Conservation (phyloP, 2,113 vertebrate genomes). For the Oncorhynchus kisutch region DNA sequence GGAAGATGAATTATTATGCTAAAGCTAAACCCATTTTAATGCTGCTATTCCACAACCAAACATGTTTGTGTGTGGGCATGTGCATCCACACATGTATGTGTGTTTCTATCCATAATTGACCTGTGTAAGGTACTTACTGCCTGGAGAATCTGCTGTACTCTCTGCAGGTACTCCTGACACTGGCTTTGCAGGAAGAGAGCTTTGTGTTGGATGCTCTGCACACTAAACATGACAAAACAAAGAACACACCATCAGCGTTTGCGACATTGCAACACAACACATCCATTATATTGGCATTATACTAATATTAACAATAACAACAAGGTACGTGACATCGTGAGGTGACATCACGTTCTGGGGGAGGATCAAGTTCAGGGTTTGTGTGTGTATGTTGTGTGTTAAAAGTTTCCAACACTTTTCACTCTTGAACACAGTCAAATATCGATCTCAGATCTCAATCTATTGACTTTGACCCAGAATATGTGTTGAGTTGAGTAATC, state of each 20-base stretch:
- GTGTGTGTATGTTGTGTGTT: background rate
- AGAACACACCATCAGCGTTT: background rate
- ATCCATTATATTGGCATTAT: background rate
- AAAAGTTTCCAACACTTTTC: background rate
- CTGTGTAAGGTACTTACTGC: conserved; percentile 50
- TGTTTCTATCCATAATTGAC: background rate
- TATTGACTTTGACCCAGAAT: background rate
- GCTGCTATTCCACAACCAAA: background rate
- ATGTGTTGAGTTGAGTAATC: conserved; percentile 6
- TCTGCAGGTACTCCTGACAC: conserved; percentile 46
- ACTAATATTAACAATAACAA: background rate
- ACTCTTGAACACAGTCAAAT: background rate
- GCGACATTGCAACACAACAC: background rate
- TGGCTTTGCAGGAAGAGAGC: background rate
- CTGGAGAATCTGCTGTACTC: conserved; percentile 39
- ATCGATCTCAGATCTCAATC: background rate
- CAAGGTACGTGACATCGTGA: background rate
- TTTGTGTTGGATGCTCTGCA: conserved; percentile 39
- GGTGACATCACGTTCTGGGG: background rate
- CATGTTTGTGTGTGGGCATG: background rate
- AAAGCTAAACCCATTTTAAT: background rate
- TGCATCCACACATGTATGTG: background rate
- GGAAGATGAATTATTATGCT: too few relatives aligned
- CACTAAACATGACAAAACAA: conserved; percentile 24
- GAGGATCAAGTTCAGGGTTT: background rate